Percentiles rank a stretch among this genome's conserved stretches.
Evolutionary conservation across 2,888 invertebrate genomes (phyloP).

Genomic region (Copidosoma aretas): DNA sequence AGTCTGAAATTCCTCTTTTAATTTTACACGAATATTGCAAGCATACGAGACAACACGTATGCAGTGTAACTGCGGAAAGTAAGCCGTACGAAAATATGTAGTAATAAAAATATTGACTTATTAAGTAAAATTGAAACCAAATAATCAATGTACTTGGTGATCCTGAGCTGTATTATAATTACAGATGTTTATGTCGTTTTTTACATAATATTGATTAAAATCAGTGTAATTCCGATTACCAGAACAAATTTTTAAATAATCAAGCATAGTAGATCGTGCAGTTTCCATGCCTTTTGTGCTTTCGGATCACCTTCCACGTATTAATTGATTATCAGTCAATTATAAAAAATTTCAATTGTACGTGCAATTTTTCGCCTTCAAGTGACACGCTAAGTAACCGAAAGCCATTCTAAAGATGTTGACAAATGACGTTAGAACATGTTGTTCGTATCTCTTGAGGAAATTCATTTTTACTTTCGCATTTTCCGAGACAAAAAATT

Average conservation of each 20-base stretch:
- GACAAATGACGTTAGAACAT: conserved; percentile 22
- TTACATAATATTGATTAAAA: conserved; percentile 20
- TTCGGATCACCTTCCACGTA: conserved; percentile 54
- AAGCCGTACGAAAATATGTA: conserved; percentile 6
- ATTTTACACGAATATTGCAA: conserved; percentile 31
- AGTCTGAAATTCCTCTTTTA: conserved; percentile 23
- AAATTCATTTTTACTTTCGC: neutral
- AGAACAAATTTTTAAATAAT: neutral
- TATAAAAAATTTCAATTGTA: conserved; percentile 54
- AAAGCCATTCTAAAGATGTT: conserved; percentile 12
- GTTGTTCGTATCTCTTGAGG: neutral
- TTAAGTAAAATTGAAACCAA: conserved; percentile 43
- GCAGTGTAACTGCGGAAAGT: conserved; percentile 10
- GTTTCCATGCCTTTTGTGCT: conserved; percentile 57
- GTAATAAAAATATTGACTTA: conserved; percentile 13
- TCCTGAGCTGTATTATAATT: conserved; percentile 58
- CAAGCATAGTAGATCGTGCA: conserved; percentile 35
- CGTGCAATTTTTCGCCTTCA: conserved; percentile 38
- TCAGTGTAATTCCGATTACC: conserved; percentile 7
- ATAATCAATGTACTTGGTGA: conserved; percentile 59
- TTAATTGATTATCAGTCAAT: conserved; percentile 61
- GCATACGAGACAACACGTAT: conserved; percentile 7
- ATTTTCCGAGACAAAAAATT: no score
- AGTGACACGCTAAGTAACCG: conserved; percentile 24
- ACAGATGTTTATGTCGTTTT: conserved; percentile 58